Evolutionary conservation across 2,113 vertebrate species (phyloP), one percentile per base, ranked within the genome.

Genomic region (Sisor rabdophorus): DNA sequence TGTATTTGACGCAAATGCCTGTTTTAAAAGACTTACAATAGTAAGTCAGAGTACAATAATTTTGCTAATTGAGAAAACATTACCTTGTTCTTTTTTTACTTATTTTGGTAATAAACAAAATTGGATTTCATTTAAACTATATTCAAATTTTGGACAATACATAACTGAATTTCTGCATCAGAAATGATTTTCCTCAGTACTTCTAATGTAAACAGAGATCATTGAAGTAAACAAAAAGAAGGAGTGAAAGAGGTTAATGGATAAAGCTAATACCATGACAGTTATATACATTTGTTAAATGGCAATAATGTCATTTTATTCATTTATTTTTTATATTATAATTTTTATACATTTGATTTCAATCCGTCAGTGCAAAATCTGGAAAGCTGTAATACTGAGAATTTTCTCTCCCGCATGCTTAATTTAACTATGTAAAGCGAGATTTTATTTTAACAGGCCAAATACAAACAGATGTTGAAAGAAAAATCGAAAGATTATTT

Each of bases 381-480:
- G 30, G 17, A 32, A 36, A 10, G 3, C 16, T 60, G 32, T 44
- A 22, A 11, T 64, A n/a, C 40, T 64, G 2, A 6, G 32, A 40
- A 26, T 19, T 47, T 65, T 65, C 20, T 40, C n/a, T 13, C 9
- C 17, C n/a, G 1, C 11, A 73, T 22, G 6, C 36, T 28, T 47
- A 40, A 75, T 36, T 64, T 24, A 17, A 63, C 22, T 20, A 50
- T 22, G 15, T 48, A 28, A 13, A 3, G 13, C 13, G 2, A 36
- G n/a, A 75, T n/a, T 55, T 26, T 30, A 26, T 26, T 55, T 22
- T 36, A 47, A 55, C 44, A 32, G 61, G 10, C 2, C 36, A 24
- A 47, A 65, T 67, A 4, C 52, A 67, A 26, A 75, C 10, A 8
- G n/a, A 65, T 65, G 60, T 56, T 36, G 50, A 75, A 75, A 26